A percentile compares a stretch with the other conserved stretches of the same genome.
Conservation (phyloP, 2,888 invertebrate species). For the Drosophila pseudotalamancana region DNA sequence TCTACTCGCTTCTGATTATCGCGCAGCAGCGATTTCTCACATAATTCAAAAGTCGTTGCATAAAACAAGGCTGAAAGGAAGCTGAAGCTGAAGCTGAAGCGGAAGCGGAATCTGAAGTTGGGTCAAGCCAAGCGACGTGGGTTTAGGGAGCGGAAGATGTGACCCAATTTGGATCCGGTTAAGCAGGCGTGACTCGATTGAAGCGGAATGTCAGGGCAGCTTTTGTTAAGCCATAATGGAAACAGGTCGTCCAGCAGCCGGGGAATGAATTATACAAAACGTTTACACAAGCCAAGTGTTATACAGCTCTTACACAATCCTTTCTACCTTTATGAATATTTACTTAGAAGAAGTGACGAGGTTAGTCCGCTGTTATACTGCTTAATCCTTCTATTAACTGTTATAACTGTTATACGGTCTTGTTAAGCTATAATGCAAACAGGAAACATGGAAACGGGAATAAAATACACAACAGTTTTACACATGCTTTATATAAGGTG, state of each 20-base stretch:
- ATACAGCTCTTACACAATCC: not conserved
- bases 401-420: too few relatives aligned
- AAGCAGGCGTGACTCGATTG: conserved; percentile 17
- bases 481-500: too few relatives aligned
- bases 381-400: too few relatives aligned
- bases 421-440: too few relatives aligned
- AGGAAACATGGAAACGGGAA: too few relatives aligned
- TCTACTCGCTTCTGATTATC: conserved; percentile 30
- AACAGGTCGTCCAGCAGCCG: not conserved
- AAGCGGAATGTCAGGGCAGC: conserved; percentile 22
- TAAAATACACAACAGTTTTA: too few relatives aligned
- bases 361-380: too few relatives aligned
- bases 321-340: too few relatives aligned
- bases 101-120: too few relatives aligned
- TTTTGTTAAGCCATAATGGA: conserved; percentile 21
- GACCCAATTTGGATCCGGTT: conserved; percentile 48
- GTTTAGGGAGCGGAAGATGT: conserved; percentile 34
- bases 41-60: conserved; percentile 69
- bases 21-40: conserved; percentile 60
- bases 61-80: conserved; percentile 33
- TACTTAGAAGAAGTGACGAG: too few relatives aligned
- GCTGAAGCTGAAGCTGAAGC: too few relatives aligned
- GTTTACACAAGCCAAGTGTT: not conserved
- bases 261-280: not conserved
- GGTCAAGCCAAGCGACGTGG: conserved; percentile 32